Conservation (phyloP, 2,113 vertebrate species). For the Oncorhynchus keta region DNA sequence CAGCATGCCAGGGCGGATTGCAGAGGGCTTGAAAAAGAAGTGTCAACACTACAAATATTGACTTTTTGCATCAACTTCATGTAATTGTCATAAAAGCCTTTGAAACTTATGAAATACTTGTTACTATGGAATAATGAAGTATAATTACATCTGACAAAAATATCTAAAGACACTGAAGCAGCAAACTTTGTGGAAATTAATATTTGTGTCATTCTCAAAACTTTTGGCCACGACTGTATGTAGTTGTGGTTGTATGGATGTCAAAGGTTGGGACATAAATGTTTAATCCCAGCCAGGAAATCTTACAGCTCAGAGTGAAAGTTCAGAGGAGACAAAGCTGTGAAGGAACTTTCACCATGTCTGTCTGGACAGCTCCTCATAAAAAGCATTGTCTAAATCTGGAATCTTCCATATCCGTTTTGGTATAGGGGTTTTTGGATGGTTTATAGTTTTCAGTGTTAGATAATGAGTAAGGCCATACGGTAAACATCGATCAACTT, state of each 20-base stretch:
- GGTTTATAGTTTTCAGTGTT: conserved; percentile 4
- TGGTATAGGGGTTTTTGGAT: neutral
- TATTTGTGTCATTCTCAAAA: too few relatives aligned
- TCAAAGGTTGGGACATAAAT: conserved; percentile 51
- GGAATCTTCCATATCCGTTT: neutral
- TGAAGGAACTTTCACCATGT: conserved; percentile 31
- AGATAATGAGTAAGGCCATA: neutral
- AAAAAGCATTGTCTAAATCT: neutral
- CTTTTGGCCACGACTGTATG: conserved; percentile 17
- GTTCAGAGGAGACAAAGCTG: conserved; percentile 6
- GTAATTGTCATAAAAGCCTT: too few relatives aligned
- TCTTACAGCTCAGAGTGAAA: conserved; percentile 39
- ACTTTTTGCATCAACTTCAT: too few relatives aligned
- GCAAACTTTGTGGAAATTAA: too few relatives aligned
- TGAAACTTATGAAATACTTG: too few relatives aligned
- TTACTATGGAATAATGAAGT: too few relatives aligned
- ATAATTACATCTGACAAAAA: too few relatives aligned
- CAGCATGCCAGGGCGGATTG: too few relatives aligned
- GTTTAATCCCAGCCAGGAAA: conserved; percentile 60
- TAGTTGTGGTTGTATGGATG: conserved; percentile 34
- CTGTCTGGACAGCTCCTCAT: neutral
- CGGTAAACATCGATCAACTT: conserved; percentile 3
- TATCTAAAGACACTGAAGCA: too few relatives aligned
- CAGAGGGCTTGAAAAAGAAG: too few relatives aligned
- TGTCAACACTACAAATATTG: too few relatives aligned